Evolutionary conservation across 1,140 invertebrate species (phyloP), one percentile per base, ranked within the genome.

Genomic region (Drosophila eugracilis): DNA sequence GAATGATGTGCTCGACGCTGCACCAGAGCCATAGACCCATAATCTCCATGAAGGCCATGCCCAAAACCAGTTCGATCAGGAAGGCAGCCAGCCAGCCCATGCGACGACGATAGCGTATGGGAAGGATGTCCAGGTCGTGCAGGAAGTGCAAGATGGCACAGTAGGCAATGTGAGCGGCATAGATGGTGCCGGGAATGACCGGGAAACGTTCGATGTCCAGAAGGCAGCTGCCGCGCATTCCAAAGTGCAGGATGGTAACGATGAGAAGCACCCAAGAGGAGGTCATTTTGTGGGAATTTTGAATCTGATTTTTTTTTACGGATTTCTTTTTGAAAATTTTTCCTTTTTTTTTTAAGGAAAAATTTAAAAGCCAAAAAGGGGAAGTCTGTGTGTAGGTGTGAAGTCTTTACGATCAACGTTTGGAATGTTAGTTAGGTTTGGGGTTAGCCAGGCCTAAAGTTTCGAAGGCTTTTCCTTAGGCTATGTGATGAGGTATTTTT

Each of bases 41-140:
- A 2, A 75, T 14, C 70, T 75, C 72, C 70, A 75, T 74, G 26
- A 58, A 5, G 59, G 52, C 59, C n/a, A 74, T 17, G 19, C 72
- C 71, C 12, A 75, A 47, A 4, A 66, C 34, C 21, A 75, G 37
- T 12, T 75, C 72, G 3, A 52, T 7, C 0, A 75, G 28, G 50
- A 75, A 74, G 10, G 15, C 24, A 17, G 34, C 19, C 12, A 75
- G 15, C 9, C 34, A 12, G 9, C 44, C 32, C 72, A 75, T 74
- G 10, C 52, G 32, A 5, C 21, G 21, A 3, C 53, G 39, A 5
- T 75, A 74, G 1, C 59, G 52, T 1, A 0, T 0, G 1, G 72
- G 70, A 59, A 75, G 24, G 7, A 75, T 5, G 21, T 63, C 59
- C 26, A 22, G 4, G 7, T 75, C 70, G 14, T 74, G 53, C 9